Base-by-base conservation (phyloP, 2,113 vertebrate species). In the Chloroceryle aenea region DNA sequence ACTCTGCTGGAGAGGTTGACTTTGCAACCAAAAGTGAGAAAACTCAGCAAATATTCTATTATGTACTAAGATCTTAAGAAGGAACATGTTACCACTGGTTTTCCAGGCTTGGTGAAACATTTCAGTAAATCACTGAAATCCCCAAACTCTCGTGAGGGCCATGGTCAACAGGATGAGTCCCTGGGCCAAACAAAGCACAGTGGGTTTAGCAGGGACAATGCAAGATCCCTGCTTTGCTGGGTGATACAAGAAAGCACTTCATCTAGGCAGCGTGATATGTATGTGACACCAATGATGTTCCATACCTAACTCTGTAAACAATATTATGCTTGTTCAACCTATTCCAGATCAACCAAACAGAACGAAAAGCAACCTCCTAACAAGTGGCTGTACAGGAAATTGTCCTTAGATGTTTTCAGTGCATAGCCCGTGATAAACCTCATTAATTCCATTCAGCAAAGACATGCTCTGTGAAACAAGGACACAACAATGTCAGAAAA, bases 101-200 rank as follows among this genome's bases (percentile, higher is more conserved):
- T 74, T 56, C 48, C 62, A 73, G 26, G 53, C 3, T 29, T 52
- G 10, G 10, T 19, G 38, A 83, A 87, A 75, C 4, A 34, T 40
- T 25, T 69, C 21, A 9, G 7, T 7, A 23, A 20, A 5, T 21
- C 20, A 21, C 23, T 61, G 29, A 73, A 95, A 85, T 67, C 34
- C 15, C 6, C 4, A 6, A 14, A 12, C 11, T n/a, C 10, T 23
- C 16, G 8, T 3, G 34, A 59, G 36, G 22, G 32, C 13, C 26
- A 40, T 1, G 0, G 15, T 59, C 40, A 68, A 14, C 0, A 1
- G 12, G 9, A 16, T 11, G 30, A 86, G 9, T 36, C 19, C 6
- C 6, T 4, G 13, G 8, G 12, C 32, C 23, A 47, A 23, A 29
- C 9, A 26, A 67, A 62, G 4, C 8, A 32, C 27, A 63, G 45